phyloP scores from a whole-genome alignment of 2,888 invertebrate species.

The Eupsilia transversa region DNA sequence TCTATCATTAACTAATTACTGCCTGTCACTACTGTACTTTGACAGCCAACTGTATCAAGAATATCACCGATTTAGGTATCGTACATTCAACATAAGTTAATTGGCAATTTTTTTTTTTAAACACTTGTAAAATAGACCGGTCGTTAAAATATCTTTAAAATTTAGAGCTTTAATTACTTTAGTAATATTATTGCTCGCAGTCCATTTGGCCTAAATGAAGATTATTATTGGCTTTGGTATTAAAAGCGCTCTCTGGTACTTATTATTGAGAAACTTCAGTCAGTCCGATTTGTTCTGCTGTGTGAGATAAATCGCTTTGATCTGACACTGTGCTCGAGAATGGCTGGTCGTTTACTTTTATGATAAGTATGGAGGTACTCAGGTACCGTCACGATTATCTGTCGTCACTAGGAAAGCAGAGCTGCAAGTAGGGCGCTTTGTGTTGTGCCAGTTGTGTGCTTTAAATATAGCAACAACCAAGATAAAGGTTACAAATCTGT shows the following conservation, averaged over 20 bases:
- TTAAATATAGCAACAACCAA: conserved; percentile 36
- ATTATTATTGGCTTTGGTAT: conserved; percentile 21
- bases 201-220: conserved; percentile 13
- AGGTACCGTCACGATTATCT: conserved; percentile 43
- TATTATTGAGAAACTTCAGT: conserved; percentile 33
- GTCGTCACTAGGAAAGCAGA: conserved; percentile 30
- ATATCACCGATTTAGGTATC: background rate
- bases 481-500: conserved; percentile 30
- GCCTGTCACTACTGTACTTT: background rate
- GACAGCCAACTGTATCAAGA: background rate
- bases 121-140: background rate
- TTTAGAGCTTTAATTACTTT: background rate
- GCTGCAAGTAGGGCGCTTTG: conserved; percentile 13
- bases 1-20: conserved; percentile 5
- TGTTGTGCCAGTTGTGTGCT: conserved; percentile 28
- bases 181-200: background rate
- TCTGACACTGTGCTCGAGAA: conserved; percentile 41
- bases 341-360: conserved; percentile 50
- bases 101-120: background rate
- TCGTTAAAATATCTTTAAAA: background rate
- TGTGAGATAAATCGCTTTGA: conserved; percentile 45
- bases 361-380: conserved; percentile 33
- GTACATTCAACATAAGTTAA: background rate
- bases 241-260: conserved; percentile 4
- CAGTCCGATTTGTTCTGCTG: conserved; percentile 31